These are phyloP conservation scores for Heteractis magnifica DNA, from an alignment of 92 coral and sea anemone species.

Conservation along the genomic window DNA sequence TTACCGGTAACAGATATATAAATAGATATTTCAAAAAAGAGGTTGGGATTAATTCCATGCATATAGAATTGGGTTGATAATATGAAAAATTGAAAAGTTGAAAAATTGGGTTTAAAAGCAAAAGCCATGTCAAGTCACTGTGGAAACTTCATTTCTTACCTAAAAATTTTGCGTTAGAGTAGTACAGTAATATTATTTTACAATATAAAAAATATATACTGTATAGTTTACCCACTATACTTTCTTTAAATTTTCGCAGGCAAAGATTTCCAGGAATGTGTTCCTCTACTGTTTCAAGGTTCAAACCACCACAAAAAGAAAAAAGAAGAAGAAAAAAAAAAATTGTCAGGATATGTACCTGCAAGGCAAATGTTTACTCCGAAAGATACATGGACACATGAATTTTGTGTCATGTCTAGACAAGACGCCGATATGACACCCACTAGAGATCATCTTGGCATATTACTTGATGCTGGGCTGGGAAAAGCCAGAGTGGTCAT, in stretches of 20 bases:
- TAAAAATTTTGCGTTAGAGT: too few species aligned
- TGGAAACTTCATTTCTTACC: too few species aligned
- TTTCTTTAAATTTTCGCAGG: constrained; percentile 16
- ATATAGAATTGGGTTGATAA: too few species aligned
- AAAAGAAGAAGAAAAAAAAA: constrained; percentile 2
- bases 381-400: constrained; percentile 31
- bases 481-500: constrained; percentile 29
- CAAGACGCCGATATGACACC: constrained; percentile 26
- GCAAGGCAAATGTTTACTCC: constrained; percentile 10
- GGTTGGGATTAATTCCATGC: too few species aligned
- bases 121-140: too few species aligned
- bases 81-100: too few species aligned
- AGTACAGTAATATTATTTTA: too few species aligned
- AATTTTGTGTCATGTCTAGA: constrained; percentile 31
- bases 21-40: too few species aligned
- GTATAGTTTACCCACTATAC: too few species aligned
- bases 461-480: constrained; percentile 16
- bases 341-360: constrained; percentile 35
- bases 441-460: constrained; percentile 8
- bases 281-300: constrained; percentile 7
- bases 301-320: constrained; percentile 15
- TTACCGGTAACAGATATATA: too few species aligned
- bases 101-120: too few species aligned
- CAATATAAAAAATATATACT: too few species aligned
- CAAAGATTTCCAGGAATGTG: constrained; percentile 40